phyloP scores from a whole-genome alignment of 1,140 invertebrate species.

The Sycophaga agraensis region DNA sequence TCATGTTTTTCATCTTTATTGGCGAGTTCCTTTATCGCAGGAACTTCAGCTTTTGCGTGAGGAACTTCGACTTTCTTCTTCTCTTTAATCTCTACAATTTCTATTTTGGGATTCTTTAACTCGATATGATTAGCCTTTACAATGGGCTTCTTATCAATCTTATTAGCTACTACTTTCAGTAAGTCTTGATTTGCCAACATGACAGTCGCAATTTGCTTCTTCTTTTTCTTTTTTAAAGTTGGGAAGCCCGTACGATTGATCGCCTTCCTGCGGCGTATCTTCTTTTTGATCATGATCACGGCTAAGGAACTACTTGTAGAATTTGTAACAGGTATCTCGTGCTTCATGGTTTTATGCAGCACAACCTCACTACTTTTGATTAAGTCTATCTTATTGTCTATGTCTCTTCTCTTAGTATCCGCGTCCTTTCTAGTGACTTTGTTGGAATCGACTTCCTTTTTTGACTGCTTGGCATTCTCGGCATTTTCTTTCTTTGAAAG shows the following conservation, averaged over 20 bases:
- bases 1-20: slow-evolving; percentile 13
- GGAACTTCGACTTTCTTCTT: slow-evolving; percentile 28
- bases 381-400: slow-evolving; percentile 17
- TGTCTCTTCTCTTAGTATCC: slow-evolving; percentile 4
- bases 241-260: slow-evolving; percentile 87
- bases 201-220: slow-evolving; percentile 55
- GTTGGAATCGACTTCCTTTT: slow-evolving; percentile 27
- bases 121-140: slow-evolving; percentile 26
- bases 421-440: slow-evolving; percentile 31
- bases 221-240: slow-evolving; percentile 81
- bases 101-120: slow-evolving; percentile 42
- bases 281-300: slow-evolving; percentile 59
- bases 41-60: slow-evolving; percentile 23
- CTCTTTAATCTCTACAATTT: slow-evolving; percentile 29
- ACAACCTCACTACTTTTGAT: slow-evolving; percentile 25
- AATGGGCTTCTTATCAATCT: neutral
- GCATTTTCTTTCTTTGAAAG: neutral
- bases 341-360: slow-evolving; percentile 25
- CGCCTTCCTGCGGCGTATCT: slow-evolving; percentile 71
- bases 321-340: neutral
- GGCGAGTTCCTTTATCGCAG: slow-evolving; percentile 9
- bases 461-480: neutral
- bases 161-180: slow-evolving; percentile 3
- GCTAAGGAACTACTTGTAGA: slow-evolving; percentile 16
- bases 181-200: slow-evolving; percentile 21